Base-by-base conservation (phyloP, 2,888 invertebrate species). In the Acanthoscelides obtectus region DNA sequence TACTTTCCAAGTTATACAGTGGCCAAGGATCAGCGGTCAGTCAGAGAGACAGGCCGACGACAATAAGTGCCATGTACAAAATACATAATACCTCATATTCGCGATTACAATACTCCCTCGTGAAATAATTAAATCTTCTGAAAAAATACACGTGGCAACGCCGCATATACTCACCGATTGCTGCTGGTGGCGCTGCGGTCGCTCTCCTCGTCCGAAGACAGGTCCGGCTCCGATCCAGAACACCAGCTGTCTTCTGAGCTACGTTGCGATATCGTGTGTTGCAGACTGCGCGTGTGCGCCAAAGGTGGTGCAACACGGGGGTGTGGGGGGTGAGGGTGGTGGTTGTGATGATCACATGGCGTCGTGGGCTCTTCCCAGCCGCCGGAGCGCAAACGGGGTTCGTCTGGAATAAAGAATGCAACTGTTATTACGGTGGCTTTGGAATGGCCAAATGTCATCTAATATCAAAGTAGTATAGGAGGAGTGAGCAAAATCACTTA, bases 331-430 rank as follows among this genome's bases (percentile, higher is more conserved):
- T 12, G 45, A 22, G 4, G 21, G n/a, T 45, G 20, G 45, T 21
- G 63, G 64, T 17, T 82, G 80, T 87, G 83, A 83, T 87, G 86
- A 79, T 87, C 86, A 83, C 83, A 79, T 45, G 45, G 45, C 83
- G 83, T 64, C 85, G 88, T 85, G 72, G 90, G 88, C 86, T 93
- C 93, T 87, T 94, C 93, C 93, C 93, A 93, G 83, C 92, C 90
- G 85, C 92, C 91, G 75, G 93, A 91, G 89, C 85, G 92, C 87
- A 86, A 90, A 89, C 91, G 91, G 82, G 93, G 92, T 86, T 94
- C 94, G 92, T 94, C 94, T 94, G 88, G 21, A 86, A 85, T 75
- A 78, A 78, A 77, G 75, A 76, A 72, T 25, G 45, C 0, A 25
- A n/a, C 12, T 66, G 63, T 63, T 12, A 63, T 63, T 63, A 63